Evolutionary conservation across 2,113 vertebrate species (phyloP), one percentile per base, ranked within the genome.

Genomic region (Scopus umbretta): DNA sequence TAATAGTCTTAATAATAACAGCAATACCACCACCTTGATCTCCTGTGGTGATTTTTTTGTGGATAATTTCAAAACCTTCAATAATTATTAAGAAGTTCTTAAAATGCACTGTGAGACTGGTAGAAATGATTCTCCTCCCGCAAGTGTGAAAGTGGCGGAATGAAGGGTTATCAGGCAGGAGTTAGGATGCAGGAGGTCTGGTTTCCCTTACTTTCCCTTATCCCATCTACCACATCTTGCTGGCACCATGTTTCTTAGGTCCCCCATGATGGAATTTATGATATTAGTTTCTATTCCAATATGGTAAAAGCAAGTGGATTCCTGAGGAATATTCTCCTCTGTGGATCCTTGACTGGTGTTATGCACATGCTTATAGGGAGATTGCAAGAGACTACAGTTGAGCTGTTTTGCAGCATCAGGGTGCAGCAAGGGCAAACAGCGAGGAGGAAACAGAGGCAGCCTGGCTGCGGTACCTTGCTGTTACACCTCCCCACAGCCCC

Each of bases 361-460:
- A 7, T 1, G 3, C 16, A 20, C 2, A 0, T 14, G 6, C 47
- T 66, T 6, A 0, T 1, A 11, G 72, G 42, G 26, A 30, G 13
- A 8, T 0, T 26, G 58, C 22, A 20, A 10, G 11, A 5, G 7
- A 13, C 12, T 3, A 10, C 4, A 52, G 91, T 93, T 45, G 74
- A 84, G 58, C 43, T 71, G 55, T 67, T 68, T 13, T 23, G 71
- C 71, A 80, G 55, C 56, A 53, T 11, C 45, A 22, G 86, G 88
- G 75, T 58, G 79, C 11, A 14, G 15, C 7, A 9, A 22, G 59
- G 25, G 18, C 27, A 19, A 29, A 7, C 17, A 13, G 29, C 0
- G 13, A 34, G 27, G 26, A 55, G 25, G 58, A 11, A 80, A 56
- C 67, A 84, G 68, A 42, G 59, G 86, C 93, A 90, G 80, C 86